phyloP scores from a whole-genome alignment of 2,113 vertebrate genomes.

The Puntigrus tetrazona region DNA sequence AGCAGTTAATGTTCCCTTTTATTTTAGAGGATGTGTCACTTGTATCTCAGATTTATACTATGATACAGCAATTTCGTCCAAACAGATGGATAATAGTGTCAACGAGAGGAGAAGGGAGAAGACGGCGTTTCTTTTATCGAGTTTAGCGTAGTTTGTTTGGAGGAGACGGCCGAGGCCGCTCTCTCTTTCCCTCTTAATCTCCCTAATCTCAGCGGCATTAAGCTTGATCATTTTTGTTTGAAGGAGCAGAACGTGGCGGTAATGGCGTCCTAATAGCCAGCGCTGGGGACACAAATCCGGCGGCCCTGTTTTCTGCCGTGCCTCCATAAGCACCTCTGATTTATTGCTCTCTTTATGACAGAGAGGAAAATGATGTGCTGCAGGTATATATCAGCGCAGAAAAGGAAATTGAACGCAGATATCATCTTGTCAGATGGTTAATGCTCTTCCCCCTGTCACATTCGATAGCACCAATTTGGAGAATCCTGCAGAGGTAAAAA shows the following conservation, averaged over 20 bases:
- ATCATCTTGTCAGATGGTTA: constrained; percentile 99
- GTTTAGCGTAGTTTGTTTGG: constrained; percentile 98
- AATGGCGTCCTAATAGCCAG: constrained; percentile 99
- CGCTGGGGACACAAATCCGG: constrained; percentile 94
- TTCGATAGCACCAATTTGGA: constrained; percentile 99
- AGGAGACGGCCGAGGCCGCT: constrained; percentile 86
- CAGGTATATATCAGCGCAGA: constrained; percentile 99
- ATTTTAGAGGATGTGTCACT: constrained; percentile 99
- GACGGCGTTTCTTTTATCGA: constrained; percentile 95
- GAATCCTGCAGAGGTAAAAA: constrained; percentile 99
- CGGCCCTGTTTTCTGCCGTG: constrained; percentile 84
- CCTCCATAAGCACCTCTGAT: constrained; percentile 99
- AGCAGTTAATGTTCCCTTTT: constrained; percentile 99
- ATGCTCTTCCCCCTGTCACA: constrained; percentile 99
- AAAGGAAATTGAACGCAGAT: constrained; percentile 99
- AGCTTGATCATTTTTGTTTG: constrained; percentile 99
- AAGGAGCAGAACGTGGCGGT: constrained; percentile 99
- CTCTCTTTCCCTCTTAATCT: constrained; percentile 96
- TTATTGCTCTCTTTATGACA: constrained; percentile 99
- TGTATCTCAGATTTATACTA: constrained; percentile 99
- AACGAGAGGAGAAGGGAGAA: constrained; percentile 84
- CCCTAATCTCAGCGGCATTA: constrained; percentile 98
- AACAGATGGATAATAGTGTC: constrained; percentile 99
- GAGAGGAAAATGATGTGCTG: constrained; percentile 99
- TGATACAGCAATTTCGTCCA: constrained; percentile 99